Evolutionary conservation across 2,888 invertebrate genomes (phyloP), one percentile per base, ranked within the genome.

Genomic region (Phoronis australis): DNA sequence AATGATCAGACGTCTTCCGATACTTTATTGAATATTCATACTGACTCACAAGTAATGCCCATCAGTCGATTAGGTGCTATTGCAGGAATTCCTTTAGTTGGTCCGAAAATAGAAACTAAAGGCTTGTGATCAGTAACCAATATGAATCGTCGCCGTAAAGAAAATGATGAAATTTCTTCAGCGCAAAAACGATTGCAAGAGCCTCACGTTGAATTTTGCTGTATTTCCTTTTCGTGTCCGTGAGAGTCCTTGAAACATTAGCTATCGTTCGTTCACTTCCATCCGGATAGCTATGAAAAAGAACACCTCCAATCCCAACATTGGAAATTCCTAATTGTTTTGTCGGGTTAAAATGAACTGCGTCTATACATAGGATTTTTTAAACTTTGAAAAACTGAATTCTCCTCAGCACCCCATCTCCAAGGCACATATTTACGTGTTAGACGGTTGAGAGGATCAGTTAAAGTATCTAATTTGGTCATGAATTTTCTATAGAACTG

Each of bases 131-230:
- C 48, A 1, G 45, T 51, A 4, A 46, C 40, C 18, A 49, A 24
- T 22, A 54, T 38, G 41, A 48, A 52, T 15, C 37, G 27, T 41
- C 49, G 23, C 49, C 51, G 31, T 46, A 49, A 25, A 54, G n/a
- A n/a, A 40, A 52, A 22, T 51, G 48, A 35, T 54, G 51, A 24
- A 54, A 54, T 38, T 52, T 54, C n/a, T n/a, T n/a, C n/a, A n/a
- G n/a, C n/a, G n/a, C n/a, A n/a, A n/a, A n/a, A n/a, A n/a, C n/a
- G n/a, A n/a, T n/a, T n/a, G n/a, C n/a, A n/a, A n/a, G n/a, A n/a
- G n/a, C n/a, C n/a, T n/a, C n/a, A n/a, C n/a, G n/a, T n/a, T n/a
- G n/a, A n/a, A n/a, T n/a, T n/a, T n/a, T n/a, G n/a, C n/a, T n/a
- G n/a, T n/a, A n/a, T 27, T 51, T 21, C 22, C 49, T 42, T 39